A percentile compares a stretch with the other conserved stretches of the same genome.
phyloP scores from a whole-genome alignment of 2,797 vertebrate species.

The Eleutherodactylus coqui region DNA sequence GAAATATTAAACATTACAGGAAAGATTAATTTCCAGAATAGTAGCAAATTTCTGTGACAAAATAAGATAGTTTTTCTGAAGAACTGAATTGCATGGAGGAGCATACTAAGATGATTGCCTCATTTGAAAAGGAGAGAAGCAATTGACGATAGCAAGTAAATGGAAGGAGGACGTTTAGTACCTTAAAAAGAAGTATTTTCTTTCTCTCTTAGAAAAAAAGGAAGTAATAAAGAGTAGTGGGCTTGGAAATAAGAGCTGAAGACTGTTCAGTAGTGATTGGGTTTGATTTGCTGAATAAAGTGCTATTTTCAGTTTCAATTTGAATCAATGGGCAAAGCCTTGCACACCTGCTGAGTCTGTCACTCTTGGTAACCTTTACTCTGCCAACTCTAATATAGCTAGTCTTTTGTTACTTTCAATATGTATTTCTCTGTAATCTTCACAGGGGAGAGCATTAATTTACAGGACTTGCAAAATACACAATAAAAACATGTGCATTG shows the following conservation, averaged over 20 bases:
- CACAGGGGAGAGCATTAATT: conserved; percentile 52
- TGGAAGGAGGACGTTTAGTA: conserved; percentile 65
- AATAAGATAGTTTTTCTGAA: conserved; percentile 59
- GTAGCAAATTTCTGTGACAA: conserved; percentile 56
- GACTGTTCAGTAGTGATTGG: conserved; percentile 73
- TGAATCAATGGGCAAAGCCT: conserved; percentile 77
- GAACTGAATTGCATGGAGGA: conserved; percentile 63
- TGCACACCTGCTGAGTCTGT: conserved; percentile 75
- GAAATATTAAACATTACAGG: conserved; percentile 63
- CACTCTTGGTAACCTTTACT: conserved; percentile 68
- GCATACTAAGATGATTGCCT: conserved; percentile 60
- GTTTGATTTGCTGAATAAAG: conserved; percentile 81
- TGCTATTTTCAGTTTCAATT: conserved; percentile 82
- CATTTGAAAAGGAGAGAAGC: conserved; percentile 61
- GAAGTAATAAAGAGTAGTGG: conserved; percentile 72
- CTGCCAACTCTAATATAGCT: conserved; percentile 65
- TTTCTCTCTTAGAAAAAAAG: conserved; percentile 66
- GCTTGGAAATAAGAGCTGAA: conserved; percentile 74
- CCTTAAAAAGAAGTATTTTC: conserved; percentile 60
- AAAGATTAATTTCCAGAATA: conserved; percentile 61
- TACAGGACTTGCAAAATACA: conserved; percentile 42
- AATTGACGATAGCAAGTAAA: conserved; percentile 54
- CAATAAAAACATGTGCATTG: conserved; percentile 20
- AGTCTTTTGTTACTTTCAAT: conserved; percentile 66
- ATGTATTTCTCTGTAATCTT: conserved; percentile 62